These are phyloP conservation scores for Microtus pennsylvanicus DNA, from an alignment of 2,113 vertebrate genomes.

Conservation along the genomic window DNA sequence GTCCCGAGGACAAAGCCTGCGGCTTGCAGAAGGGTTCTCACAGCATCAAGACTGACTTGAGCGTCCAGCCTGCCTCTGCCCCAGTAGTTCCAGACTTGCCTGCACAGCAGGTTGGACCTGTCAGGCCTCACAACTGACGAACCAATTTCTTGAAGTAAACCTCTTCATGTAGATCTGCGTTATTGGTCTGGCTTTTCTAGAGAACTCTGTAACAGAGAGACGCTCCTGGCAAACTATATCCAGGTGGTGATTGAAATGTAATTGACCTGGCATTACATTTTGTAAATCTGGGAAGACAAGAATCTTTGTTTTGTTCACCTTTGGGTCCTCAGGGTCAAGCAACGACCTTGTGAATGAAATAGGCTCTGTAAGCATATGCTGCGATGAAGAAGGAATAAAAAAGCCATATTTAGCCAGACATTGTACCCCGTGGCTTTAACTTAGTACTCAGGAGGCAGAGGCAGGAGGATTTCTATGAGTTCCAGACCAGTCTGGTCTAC, in stretches of 20 bases:
- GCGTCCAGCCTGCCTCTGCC: not conserved
- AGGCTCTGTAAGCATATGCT: constrained; percentile 9
- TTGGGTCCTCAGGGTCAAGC: not conserved
- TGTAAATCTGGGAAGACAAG: not conserved
- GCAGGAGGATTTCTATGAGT: not conserved
- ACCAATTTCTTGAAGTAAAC: not conserved
- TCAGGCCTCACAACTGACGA: not conserved
- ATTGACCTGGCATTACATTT: not conserved
- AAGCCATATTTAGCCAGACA: not conserved
- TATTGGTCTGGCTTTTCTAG: not conserved
- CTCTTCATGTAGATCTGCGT: not conserved
- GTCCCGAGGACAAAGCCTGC: not conserved
- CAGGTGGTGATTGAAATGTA: constrained; percentile 7
- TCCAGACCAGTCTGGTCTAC: not conserved
- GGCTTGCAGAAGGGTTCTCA: constrained; percentile 7
- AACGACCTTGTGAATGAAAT: not conserved
- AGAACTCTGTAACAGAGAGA: not conserved
- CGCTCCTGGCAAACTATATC: not conserved
- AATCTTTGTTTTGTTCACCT: not conserved
- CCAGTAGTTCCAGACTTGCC: not conserved
- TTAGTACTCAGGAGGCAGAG: not conserved
- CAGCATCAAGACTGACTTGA: not conserved
- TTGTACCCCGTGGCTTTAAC: not conserved
- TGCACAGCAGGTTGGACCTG: not conserved
- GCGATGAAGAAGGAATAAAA: not conserved